phyloP scores from a whole-genome alignment of 1,140 invertebrate genomes.

The Drosophila leontia region DNA sequence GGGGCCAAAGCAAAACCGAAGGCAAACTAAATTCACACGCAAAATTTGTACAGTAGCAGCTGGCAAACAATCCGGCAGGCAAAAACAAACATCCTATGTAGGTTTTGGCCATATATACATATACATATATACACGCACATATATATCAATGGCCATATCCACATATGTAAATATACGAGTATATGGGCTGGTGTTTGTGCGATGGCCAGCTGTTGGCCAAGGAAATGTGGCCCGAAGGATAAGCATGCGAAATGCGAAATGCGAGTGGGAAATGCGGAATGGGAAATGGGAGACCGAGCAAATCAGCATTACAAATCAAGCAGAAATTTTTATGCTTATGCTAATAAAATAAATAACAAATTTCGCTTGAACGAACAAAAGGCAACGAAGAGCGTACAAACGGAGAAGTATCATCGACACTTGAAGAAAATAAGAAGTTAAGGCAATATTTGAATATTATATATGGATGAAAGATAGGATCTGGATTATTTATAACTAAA shows the following conservation, averaged over 20 bases:
- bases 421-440: background rate
- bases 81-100: constrained; percentile 44
- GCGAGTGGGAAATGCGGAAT: constrained; percentile 2
- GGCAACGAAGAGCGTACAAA: constrained; percentile 35
- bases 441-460: too few species aligned
- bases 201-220: constrained; percentile 68
- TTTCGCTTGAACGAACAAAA: constrained; percentile 66
- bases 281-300: constrained; percentile 46
- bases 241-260: constrained; percentile 36
- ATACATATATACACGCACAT: background rate
- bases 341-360: constrained; percentile 83
- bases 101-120: constrained; percentile 8
- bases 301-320: constrained; percentile 83
- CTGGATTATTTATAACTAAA: too few species aligned
- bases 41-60: constrained; percentile 60
- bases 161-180: constrained; percentile 29
- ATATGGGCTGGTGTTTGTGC: constrained; percentile 27
- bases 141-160: constrained; percentile 25
- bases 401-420: constrained; percentile 23
- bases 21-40: constrained; percentile 57
- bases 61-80: constrained; percentile 51
- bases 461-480: too few species aligned
- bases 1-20: constrained; percentile 38
- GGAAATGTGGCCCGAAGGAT: constrained; percentile 38
- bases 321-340: constrained; percentile 79